Percentiles rank a stretch among this genome's conserved stretches.
Conservation (phyloP, 1,140 invertebrate species). For the Bathynomus jamesi region DNA sequence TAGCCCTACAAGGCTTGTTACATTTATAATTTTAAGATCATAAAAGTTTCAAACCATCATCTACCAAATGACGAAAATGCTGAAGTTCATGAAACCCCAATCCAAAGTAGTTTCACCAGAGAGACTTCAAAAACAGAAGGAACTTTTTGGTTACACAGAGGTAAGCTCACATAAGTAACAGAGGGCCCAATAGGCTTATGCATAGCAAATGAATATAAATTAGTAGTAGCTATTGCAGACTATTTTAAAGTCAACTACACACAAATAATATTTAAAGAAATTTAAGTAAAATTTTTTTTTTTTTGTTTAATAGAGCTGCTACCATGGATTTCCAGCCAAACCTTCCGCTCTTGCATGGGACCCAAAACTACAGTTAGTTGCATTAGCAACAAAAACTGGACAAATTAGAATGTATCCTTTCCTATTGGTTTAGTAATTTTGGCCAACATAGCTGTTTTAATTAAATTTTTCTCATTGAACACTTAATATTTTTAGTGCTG, state of each 20-base stretch:
- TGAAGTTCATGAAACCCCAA: conserved; percentile 17
- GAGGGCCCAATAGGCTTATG: too few relatives aligned
- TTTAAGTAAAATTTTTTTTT: too few relatives aligned
- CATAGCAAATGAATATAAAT: too few relatives aligned
- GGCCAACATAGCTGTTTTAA: not conserved
- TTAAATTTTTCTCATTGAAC: too few relatives aligned
- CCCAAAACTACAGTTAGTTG: conserved; percentile 71
- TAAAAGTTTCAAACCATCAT: too few relatives aligned
- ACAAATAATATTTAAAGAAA: too few relatives aligned
- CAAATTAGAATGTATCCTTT: conserved; percentile 75
- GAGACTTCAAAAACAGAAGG: conserved; percentile 13
- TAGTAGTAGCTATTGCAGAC: too few relatives aligned
- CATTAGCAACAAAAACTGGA: conserved; percentile 81
- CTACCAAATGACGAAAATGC: not conserved
- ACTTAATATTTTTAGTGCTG: too few relatives aligned
- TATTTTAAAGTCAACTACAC: too few relatives aligned
- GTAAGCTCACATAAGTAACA: conserved; percentile 1
- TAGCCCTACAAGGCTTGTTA: too few relatives aligned
- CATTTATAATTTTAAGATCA: too few relatives aligned
- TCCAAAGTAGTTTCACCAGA: conserved; percentile 12
- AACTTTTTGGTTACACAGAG: conserved; percentile 15
- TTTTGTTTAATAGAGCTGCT: conserved; percentile 45
- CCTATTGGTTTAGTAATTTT: too few relatives aligned
- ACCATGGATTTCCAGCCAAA: conserved; percentile 94
- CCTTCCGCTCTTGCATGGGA: conserved; percentile 90